Percentiles rank a stretch among this genome's conserved stretches.
phyloP scores from a whole-genome alignment of 2,113 vertebrate genomes.

The Dicerorhinus sumatrensis region DNA sequence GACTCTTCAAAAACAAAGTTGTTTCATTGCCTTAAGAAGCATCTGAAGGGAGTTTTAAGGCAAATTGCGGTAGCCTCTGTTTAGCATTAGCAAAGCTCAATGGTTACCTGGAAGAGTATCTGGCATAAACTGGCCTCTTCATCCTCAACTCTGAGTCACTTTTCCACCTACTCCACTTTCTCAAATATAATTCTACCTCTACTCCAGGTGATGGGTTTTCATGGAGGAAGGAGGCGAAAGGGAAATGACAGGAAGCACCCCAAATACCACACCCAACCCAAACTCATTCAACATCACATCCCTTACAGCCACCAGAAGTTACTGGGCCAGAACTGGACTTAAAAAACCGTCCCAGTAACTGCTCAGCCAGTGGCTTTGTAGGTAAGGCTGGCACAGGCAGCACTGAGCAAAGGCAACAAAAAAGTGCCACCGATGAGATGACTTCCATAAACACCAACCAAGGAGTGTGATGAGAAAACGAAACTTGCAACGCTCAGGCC shows the following conservation, averaged over 20 bases:
- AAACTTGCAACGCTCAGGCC: background rate
- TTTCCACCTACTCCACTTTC: background rate
- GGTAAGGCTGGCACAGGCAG: background rate
- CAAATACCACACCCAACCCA: background rate
- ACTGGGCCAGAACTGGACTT: background rate
- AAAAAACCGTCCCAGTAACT: background rate
- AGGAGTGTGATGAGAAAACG: background rate
- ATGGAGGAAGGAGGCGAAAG: background rate
- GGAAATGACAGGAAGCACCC: background rate
- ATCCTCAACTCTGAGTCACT: background rate
- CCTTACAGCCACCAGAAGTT: background rate
- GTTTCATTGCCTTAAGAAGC: background rate
- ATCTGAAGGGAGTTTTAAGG: background rate
- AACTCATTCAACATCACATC: background rate
- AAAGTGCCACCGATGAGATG: too few relatives aligned
- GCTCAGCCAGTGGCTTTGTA: background rate
- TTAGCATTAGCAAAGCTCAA: background rate
- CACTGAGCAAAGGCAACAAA: background rate
- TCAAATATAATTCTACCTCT: background rate
- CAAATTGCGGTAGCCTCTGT: background rate
- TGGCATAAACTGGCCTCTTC: background rate
- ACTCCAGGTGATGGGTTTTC: background rate
- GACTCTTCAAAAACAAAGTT: background rate
- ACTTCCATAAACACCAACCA: background rate
- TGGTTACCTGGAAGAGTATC: background rate